A percentile compares a stretch with the other conserved stretches of the same genome.
Conservation (phyloP, 2,888 invertebrate species). For the Eupeodes latifasciatus region DNA sequence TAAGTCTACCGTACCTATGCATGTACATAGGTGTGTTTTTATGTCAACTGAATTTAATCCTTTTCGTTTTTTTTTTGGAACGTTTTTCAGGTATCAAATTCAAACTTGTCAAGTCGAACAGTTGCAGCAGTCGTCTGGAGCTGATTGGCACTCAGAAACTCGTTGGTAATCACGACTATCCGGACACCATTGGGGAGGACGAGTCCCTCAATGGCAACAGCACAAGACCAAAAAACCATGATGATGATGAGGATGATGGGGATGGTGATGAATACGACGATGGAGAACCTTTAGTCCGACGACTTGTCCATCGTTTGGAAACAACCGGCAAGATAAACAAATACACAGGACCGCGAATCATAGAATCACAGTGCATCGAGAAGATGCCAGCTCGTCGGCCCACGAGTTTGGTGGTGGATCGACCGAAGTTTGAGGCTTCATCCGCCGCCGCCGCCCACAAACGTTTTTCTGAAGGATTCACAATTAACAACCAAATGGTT, state of each 20-base stretch:
- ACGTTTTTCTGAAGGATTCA: constrained; percentile 79
- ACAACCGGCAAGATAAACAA: constrained; percentile 78
- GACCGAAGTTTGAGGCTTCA: constrained; percentile 58
- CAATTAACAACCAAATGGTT: constrained; percentile 84
- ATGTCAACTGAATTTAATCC: constrained; percentile 9
- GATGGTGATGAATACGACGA: constrained; percentile 69
- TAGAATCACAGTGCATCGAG: constrained; percentile 79
- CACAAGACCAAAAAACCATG: constrained; percentile 11
- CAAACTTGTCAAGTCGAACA: constrained; percentile 93
- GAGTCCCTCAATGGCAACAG: constrained; percentile 36
- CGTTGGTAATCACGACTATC: constrained; percentile 50
- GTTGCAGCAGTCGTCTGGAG: constrained; percentile 93
- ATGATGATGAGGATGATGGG: constrained; percentile 47
- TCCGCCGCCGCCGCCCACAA: constrained; percentile 23
- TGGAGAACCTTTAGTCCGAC: constrained; percentile 82
- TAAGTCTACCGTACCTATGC: constrained; percentile 56
- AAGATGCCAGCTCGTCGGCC: constrained; percentile 67
- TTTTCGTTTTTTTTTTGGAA: background rate
- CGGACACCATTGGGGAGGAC: constrained; percentile 66
- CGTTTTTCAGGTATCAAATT: constrained; percentile 88
- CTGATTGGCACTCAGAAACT: constrained; percentile 88
- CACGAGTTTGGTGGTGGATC: constrained; percentile 57
- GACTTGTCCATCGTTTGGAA: constrained; percentile 83
- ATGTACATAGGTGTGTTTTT: background rate
- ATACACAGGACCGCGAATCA: constrained; percentile 78